phyloP scores from a whole-genome alignment of 2,113 vertebrate genomes.

The Cottus gobio region DNA sequence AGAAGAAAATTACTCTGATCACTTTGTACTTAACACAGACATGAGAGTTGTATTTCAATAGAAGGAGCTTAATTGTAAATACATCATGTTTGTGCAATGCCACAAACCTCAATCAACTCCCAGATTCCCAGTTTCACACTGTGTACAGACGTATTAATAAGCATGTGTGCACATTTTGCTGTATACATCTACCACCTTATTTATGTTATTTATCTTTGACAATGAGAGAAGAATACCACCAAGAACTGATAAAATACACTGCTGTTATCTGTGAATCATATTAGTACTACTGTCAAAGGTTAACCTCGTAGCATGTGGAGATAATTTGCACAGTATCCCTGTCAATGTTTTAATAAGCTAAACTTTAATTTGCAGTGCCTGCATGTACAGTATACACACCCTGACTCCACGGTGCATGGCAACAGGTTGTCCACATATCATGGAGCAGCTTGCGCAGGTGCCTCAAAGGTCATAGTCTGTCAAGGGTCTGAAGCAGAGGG shows the following conservation, averaged over 20 bases:
- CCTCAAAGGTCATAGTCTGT: slow-evolving; percentile 41
- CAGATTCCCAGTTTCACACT: too few species aligned
- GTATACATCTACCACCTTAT: not conserved
- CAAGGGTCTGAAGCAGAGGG: slow-evolving; percentile 34
- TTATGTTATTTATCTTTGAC: not conserved
- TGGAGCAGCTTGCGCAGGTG: slow-evolving; percentile 63
- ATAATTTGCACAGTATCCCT: not conserved
- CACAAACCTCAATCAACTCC: too few species aligned
- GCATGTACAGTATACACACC: not conserved
- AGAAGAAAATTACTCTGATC: not conserved
- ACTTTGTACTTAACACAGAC: not conserved
- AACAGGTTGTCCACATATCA: slow-evolving; percentile 47
- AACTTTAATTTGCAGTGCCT: not conserved
- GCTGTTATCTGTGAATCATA: not conserved
- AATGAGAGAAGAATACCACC: not conserved
- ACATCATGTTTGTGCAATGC: too few species aligned
- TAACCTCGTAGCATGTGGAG: not conserved
- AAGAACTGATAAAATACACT: not conserved
- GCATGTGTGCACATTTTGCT: not conserved
- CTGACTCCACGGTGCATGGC: not conserved
- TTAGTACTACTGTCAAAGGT: not conserved
- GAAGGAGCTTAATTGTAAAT: not conserved
- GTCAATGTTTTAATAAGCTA: not conserved
- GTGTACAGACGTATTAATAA: not conserved
- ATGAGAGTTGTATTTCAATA: not conserved